phyloP scores from a whole-genome alignment of 2,888 invertebrate genomes.

The Trichogramma evanescens region DNA sequence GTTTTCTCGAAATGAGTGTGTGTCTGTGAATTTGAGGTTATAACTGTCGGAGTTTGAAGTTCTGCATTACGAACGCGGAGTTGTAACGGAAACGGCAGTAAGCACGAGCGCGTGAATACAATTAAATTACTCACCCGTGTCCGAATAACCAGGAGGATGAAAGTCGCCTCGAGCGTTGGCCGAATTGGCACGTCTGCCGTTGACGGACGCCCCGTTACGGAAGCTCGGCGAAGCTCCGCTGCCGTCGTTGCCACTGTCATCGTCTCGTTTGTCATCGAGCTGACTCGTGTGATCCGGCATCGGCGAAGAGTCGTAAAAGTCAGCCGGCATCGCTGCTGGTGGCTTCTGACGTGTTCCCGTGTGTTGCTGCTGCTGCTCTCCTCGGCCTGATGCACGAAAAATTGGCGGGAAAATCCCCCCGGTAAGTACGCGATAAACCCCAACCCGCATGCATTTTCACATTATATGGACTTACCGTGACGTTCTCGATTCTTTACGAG shows the following conservation, averaged over 20 bases:
- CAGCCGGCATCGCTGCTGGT: constrained; percentile 22
- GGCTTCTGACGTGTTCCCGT: constrained; percentile 15
- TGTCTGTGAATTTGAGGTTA: too few relatives aligned
- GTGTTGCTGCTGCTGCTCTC: constrained; percentile 24
- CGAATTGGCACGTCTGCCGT: constrained; percentile 15
- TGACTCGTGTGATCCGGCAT: not conserved
- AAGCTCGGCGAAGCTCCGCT: constrained; percentile 31
- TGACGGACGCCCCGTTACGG: constrained; percentile 33
- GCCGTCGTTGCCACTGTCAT: not conserved
- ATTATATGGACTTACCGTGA: not conserved
- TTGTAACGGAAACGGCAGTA: too few relatives aligned
- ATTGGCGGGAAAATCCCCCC: not conserved
- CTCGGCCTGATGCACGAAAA: not conserved
- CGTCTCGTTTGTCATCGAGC: not conserved
- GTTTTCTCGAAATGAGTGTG: too few relatives aligned
- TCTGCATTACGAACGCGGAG: too few relatives aligned
- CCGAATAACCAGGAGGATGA: too few relatives aligned
- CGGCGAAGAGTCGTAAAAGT: constrained; percentile 21
- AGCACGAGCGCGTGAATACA: too few relatives aligned
- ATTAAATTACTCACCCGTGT: too few relatives aligned
- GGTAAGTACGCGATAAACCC: not conserved
- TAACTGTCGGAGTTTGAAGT: too few relatives aligned
- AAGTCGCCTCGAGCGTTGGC: too few relatives aligned
- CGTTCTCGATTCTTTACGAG: constrained; percentile 21
- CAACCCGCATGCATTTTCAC: too few relatives aligned